Conservation (phyloP, 2,797 vertebrate species). For the Sebastiscus albofasciatus region DNA sequence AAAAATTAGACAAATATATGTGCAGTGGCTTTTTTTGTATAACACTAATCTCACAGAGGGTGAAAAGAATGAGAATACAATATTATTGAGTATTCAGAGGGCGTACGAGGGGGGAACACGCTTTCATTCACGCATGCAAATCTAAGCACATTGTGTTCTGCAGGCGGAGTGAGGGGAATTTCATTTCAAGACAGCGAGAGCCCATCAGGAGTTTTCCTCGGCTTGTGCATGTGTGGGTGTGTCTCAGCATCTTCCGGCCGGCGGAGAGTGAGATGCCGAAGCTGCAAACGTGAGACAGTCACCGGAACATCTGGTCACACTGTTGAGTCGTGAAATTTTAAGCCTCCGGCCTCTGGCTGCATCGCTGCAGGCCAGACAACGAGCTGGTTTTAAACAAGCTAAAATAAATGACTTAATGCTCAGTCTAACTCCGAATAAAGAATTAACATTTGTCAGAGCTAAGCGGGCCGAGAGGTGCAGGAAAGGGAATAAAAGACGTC, state of each 20-base stretch:
- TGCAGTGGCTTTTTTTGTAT: background rate
- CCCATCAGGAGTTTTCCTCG: slow-evolving; percentile 36
- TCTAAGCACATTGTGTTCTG: slow-evolving; percentile 46
- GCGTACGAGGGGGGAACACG: background rate
- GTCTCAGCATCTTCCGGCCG: slow-evolving; percentile 33
- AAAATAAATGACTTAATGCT: slow-evolving; percentile 39
- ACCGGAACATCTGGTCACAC: slow-evolving; percentile 69
- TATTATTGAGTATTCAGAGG: slow-evolving; percentile 12
- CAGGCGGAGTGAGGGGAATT: slow-evolving; percentile 32
- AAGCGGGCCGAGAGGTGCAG: background rate
- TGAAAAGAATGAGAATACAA: slow-evolving; percentile 12
- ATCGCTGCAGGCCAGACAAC: slow-evolving; percentile 4
- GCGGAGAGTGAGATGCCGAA: slow-evolving; percentile 50
- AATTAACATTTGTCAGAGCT: slow-evolving; percentile 28
- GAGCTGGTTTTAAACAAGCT: slow-evolving; percentile 21
- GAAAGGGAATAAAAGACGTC: slow-evolving; percentile 31
- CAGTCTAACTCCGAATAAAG: slow-evolving; percentile 16
- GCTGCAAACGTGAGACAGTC: slow-evolving; percentile 20
- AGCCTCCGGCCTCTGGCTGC: background rate
- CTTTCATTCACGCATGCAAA: slow-evolving; percentile 50
- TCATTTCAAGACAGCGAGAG: slow-evolving; percentile 48
- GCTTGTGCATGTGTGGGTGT: slow-evolving; percentile 30
- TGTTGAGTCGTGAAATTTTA: slow-evolving; percentile 38
- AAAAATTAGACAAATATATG: slow-evolving; percentile 11
- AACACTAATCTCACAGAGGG: background rate